Evolutionary conservation across 2,888 invertebrate species (phyloP).

Genomic region (Argyresthia goedartella): DNA sequence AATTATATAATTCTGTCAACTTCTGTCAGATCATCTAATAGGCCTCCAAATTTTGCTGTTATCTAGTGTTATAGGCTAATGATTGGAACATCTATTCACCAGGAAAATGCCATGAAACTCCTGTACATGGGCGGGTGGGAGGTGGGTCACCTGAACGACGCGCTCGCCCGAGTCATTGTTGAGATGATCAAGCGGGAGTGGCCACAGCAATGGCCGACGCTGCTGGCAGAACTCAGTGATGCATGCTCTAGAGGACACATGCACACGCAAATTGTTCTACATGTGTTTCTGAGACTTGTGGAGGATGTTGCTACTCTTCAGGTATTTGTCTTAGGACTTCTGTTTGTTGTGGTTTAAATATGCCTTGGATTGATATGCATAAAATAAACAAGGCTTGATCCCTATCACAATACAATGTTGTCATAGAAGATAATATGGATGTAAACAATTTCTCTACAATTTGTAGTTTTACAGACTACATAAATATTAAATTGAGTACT

Average conservation of each 20-base stretch:
- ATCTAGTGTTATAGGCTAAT: neutral
- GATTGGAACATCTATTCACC: slow-evolving; percentile 8
- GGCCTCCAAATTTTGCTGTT: neutral
- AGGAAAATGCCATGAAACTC: slow-evolving; percentile 91
- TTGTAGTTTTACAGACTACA: no score
- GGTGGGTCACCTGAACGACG: slow-evolving; percentile 85
- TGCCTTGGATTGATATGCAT: no score
- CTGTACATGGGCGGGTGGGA: slow-evolving; percentile 83
- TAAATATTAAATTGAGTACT: no score
- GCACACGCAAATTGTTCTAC: slow-evolving; percentile 90
- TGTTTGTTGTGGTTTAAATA: slow-evolving; percentile 1
- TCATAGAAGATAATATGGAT: no score
- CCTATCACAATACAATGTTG: no score
- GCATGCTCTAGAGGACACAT: slow-evolving; percentile 86
- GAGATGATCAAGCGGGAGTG: slow-evolving; percentile 98
- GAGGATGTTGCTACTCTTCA: slow-evolving; percentile 95
- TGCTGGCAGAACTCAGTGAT: slow-evolving; percentile 85
- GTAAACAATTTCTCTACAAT: no score
- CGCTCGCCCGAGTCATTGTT: slow-evolving; percentile 90
- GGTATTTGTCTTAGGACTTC: slow-evolving; percentile 39
- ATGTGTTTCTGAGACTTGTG: slow-evolving; percentile 89
- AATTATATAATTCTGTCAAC: no score
- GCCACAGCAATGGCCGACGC: slow-evolving; percentile 96
- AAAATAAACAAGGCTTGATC: no score
- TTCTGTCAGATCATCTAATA: no score